These are phyloP conservation scores for Anguilla pacifica DNA, from an alignment of 2,797 vertebrate species.

Conservation along the genomic window DNA sequence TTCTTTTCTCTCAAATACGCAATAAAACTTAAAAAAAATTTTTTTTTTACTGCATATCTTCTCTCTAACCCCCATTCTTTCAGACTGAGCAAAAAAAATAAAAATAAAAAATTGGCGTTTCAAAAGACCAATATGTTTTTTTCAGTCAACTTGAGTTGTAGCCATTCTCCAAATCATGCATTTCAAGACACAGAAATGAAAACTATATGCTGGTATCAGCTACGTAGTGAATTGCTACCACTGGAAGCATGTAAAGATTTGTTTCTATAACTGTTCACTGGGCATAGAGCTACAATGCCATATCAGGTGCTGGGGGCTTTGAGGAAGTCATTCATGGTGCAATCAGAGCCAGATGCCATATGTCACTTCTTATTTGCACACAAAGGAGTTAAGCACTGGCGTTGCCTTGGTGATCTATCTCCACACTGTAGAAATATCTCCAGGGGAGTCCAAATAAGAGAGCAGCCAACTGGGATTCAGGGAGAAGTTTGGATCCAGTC, in stretches of 20 bases:
- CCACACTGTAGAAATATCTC: background rate
- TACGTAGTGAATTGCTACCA: background rate
- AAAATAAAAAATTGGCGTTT: background rate
- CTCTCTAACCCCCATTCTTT: background rate
- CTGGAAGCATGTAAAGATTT: background rate
- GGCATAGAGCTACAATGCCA: background rate
- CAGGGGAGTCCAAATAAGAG: background rate
- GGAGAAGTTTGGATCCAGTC: background rate
- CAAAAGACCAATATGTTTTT: too few species aligned
- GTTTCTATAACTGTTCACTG: background rate
- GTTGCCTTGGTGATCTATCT: background rate
- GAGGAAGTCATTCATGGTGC: background rate
- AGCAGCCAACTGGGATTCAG: background rate
- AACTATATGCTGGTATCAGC: background rate
- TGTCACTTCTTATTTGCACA: conserved; percentile 26
- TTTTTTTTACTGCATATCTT: background rate
- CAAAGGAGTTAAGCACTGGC: background rate
- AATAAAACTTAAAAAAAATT: background rate
- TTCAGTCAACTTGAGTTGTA: background rate
- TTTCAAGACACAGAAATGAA: background rate
- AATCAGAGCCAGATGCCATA: conserved; percentile 18
- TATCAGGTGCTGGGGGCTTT: background rate
- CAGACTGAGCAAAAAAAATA: background rate
- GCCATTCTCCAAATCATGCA: background rate
- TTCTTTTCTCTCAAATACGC: background rate